These are phyloP conservation scores for Ageneiosus marmoratus DNA, from an alignment of 2,113 vertebrate species.

Conservation along the genomic window DNA sequence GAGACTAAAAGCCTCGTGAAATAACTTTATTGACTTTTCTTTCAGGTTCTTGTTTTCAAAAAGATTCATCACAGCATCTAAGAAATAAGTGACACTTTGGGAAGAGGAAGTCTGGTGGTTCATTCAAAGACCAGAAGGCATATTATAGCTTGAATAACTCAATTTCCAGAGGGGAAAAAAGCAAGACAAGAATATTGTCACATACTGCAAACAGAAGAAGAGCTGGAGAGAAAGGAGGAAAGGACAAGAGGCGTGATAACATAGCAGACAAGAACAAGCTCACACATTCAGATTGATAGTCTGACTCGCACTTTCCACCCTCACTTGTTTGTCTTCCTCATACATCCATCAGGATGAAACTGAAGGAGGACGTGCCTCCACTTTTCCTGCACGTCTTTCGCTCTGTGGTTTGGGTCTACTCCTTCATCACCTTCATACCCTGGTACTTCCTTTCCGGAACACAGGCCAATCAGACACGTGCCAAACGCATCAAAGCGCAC, in stretches of 20 bases:
- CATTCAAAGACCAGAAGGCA: neutral
- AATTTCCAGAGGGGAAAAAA: neutral
- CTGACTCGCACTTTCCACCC: neutral
- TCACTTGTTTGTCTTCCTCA: neutral
- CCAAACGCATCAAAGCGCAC: constrained; percentile 83
- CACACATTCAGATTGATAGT: neutral
- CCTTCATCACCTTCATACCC: constrained; percentile 87
- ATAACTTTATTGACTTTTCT: neutral
- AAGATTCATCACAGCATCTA: constrained; percentile 1
- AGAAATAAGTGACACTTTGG: constrained; percentile 12
- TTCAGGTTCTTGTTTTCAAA: neutral
- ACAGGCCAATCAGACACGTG: constrained; percentile 73
- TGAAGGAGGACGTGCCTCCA: constrained; percentile 92
- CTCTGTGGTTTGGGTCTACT: constrained; percentile 86
- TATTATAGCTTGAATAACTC: neutral
- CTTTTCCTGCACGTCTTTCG: constrained; percentile 88
- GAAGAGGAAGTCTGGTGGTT: constrained; percentile 31
- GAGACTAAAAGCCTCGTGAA: neutral
- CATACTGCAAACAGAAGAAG: neutral
- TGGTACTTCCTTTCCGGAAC: constrained; percentile 91
- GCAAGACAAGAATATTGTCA: neutral
- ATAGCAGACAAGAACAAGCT: neutral
- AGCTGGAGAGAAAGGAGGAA: neutral
- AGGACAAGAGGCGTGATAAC: neutral
- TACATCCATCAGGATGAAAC: constrained; percentile 79